Evolutionary conservation across 2,797 vertebrate genomes (phyloP).

Genomic region (Halcyon smyrnensis): DNA sequence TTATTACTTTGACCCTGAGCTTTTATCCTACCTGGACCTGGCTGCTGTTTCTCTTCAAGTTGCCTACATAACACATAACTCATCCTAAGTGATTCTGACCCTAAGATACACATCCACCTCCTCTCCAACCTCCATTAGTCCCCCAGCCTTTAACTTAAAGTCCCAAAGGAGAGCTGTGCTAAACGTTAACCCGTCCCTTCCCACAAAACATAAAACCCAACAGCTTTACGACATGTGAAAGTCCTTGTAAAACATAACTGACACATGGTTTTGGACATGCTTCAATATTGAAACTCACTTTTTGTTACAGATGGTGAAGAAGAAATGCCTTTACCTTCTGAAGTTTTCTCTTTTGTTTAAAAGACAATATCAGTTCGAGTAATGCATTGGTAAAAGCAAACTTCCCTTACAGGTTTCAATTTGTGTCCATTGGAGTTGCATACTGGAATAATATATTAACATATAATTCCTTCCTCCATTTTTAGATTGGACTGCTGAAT

Average conservation of each 20-base stretch:
- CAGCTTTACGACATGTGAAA: rapidly evolving
- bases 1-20: not conserved
- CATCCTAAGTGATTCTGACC: not conserved
- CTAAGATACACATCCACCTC: not conserved
- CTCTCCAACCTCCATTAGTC: not conserved
- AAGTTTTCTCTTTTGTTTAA: not conserved
- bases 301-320: not conserved
- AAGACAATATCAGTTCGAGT: not conserved
- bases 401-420: not conserved
- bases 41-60: not conserved
- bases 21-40: not conserved
- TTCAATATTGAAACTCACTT: not conserved
- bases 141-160: not conserved
- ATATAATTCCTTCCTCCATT: not conserved
- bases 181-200: not conserved
- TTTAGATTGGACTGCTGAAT: not conserved
- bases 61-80: not conserved
- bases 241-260: not conserved
- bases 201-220: not conserved
- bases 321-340: not conserved
- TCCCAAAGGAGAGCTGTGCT: not conserved
- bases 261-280: rapidly evolving
- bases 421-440: not conserved
- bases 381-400: not conserved
- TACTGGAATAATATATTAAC: not conserved